Percentiles rank a stretch among this genome's conserved stretches.
phyloP scores from a whole-genome alignment of 2,113 vertebrate species.

The Poeciliopsis retropinna region DNA sequence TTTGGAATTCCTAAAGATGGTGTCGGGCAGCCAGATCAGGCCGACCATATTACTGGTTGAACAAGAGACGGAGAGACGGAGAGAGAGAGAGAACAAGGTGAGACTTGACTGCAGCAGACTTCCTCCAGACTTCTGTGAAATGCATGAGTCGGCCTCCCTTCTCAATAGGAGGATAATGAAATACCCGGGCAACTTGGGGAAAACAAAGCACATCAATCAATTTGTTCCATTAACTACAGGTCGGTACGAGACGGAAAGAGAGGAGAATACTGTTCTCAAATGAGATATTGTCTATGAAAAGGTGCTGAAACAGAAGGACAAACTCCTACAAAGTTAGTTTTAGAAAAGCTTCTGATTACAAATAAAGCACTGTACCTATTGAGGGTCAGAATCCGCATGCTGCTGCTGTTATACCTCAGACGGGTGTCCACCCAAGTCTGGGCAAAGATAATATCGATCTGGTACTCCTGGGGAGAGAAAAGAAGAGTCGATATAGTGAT shows the following conservation, averaged over 20 bases:
- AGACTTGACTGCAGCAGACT: slow-evolving; percentile 9
- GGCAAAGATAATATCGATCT: slow-evolving; percentile 98
- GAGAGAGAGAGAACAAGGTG: not conserved
- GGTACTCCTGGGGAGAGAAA: slow-evolving; percentile 88
- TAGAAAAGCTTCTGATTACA: not conserved
- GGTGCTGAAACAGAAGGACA: slow-evolving; percentile 5
- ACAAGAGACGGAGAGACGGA: not conserved
- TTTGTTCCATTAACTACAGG: slow-evolving; percentile 63
- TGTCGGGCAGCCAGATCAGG: slow-evolving; percentile 96
- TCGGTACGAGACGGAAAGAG: slow-evolving; percentile 25
- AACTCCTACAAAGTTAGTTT: not conserved
- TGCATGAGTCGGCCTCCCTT: slow-evolving; percentile 9
- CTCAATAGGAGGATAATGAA: slow-evolving; percentile 50
- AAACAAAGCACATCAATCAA: slow-evolving; percentile 64
- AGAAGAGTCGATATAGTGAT: slow-evolving; percentile 44
- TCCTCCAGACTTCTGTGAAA: slow-evolving; percentile 20
- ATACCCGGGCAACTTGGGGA: slow-evolving; percentile 12
- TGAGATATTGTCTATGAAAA: slow-evolving; percentile 42
- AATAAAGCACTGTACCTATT: slow-evolving; percentile 75
- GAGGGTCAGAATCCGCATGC: slow-evolving; percentile 93
- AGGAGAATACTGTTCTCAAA: slow-evolving; percentile 35
- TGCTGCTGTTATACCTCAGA: slow-evolving; percentile 93
- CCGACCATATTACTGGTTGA: slow-evolving; percentile 94
- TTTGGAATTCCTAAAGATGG: slow-evolving; percentile 96
- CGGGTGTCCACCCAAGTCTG: slow-evolving; percentile 97